Evolutionary conservation across 2,888 invertebrate genomes (phyloP).

Genomic region (Sicus ferrugineus): DNA sequence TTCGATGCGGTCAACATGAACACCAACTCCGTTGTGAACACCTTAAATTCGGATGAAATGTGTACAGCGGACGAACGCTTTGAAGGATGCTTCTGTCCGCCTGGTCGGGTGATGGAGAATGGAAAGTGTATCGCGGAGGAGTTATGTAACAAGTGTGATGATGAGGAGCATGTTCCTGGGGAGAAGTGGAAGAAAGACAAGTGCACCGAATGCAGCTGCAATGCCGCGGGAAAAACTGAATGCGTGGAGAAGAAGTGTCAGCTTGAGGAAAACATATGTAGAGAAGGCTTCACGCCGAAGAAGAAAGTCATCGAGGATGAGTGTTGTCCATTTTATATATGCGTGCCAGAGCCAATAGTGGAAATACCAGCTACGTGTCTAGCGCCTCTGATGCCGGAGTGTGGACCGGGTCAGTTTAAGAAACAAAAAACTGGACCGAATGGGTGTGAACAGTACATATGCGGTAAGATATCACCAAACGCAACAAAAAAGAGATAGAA

Average conservation of each 20-base stretch:
- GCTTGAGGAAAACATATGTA: conserved; percentile 69
- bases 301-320: conserved; percentile 67
- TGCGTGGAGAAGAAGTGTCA: conserved; percentile 73
- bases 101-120: conserved; percentile 75
- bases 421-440: conserved; percentile 72
- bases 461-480: conserved; percentile 69
- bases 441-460: conserved; percentile 78
- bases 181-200: conserved; percentile 73
- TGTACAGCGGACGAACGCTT: conserved; percentile 66
- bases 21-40: conserved; percentile 50
- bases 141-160: conserved; percentile 78
- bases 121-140: conserved; percentile 75
- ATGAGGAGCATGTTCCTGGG: conserved; percentile 72
- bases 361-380: conserved; percentile 67
- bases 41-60: conserved; percentile 51
- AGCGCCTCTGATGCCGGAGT: conserved; percentile 73
- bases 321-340: conserved; percentile 77
- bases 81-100: conserved; percentile 88
- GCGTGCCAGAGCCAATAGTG: conserved; percentile 69
- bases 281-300: conserved; percentile 68
- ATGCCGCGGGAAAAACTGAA: conserved; percentile 67
- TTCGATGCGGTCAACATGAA: conserved; percentile 57
- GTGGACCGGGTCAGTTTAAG: conserved; percentile 75
- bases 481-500: too few species aligned
- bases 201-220: conserved; percentile 79